phyloP scores from a whole-genome alignment of 2,113 vertebrate genomes.

The Lethenteron reissneri region DNA sequence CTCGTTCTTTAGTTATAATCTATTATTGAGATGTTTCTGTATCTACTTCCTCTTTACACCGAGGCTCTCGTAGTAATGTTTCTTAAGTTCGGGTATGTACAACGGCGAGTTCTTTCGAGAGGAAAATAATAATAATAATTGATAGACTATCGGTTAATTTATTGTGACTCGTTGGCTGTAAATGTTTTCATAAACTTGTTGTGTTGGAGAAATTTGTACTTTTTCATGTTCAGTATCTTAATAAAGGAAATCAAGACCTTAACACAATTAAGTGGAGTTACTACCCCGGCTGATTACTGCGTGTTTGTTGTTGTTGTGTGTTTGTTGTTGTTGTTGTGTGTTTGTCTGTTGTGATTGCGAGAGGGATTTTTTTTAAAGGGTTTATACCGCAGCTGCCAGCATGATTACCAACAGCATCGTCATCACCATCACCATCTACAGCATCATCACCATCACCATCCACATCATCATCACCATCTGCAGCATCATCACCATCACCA shows the following conservation, averaged over 20 bases:
- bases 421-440: no score
- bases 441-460: no score
- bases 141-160: constrained; percentile 5
- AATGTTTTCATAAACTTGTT: constrained; percentile 6
- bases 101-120: neutral
- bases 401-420: no score
- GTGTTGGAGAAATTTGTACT: constrained; percentile 6
- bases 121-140: neutral
- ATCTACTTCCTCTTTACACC: constrained; percentile 1
- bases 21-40: constrained; percentile 6
- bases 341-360: no score
- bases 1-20: constrained; percentile 6
- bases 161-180: constrained; percentile 7
- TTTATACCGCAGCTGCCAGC: no score
- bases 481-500: no score
- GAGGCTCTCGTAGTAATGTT: neutral
- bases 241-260: constrained; percentile 5
- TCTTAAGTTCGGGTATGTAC: constrained; percentile 2
- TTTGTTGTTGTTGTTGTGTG: no score
- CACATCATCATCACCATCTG: no score
- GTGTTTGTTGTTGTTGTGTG: no score
- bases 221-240: constrained; percentile 7
- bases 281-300: no score
- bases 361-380: no score
- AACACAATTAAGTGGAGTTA: neutral